Base-by-base conservation (phyloP, 2,113 vertebrate genomes). In the Fulmarus glacialis region DNA sequence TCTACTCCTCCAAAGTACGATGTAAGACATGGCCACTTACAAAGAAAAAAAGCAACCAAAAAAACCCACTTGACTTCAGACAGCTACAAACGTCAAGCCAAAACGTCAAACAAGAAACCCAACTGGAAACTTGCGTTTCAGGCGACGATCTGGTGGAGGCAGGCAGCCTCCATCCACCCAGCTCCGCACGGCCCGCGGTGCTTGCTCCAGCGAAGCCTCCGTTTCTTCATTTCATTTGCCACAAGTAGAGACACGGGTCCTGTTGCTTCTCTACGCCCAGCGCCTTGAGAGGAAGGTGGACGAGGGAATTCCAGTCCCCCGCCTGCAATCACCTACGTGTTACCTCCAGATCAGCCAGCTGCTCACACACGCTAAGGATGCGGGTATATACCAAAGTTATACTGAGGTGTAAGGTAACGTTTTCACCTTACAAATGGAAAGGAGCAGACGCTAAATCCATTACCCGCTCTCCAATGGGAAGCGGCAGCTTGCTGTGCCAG, bases 341-440 rank as follows among this genome's bases (percentile, higher is more conserved):
- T 4, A 9, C 48, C 23, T 14, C 18, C 73, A 26, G 0, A 0
- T 0, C 16, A 2, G n/a, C 18, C 78, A 5, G 52, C 11, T 0
- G 48, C 86, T 55, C 53, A 11, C n/a, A 3, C 34, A 1, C 18
- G 8, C 72, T 1, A 3, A 16, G 59, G 86, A 45, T 12, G 2
- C 40, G 0, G 12, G 8, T 4, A 15, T 0, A 8, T 0, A 0
- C 21, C 5, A 0, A 1, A 34, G 38, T 12, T 2, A 10, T 15
- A 3, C 11, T 2, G 40, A 42, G 38, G 48, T 4, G 32, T 0
- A 19, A 6, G 22, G 47, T 3, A 6, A 4, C 5, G 0, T 1
- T 30, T 32, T 1, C 9, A 1, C 1, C 12, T 1, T 0, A 4
- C 50, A 4, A 2, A 9, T 2, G 3, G 15, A 2, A 42, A 2